Evolutionary conservation across 2,113 vertebrate genomes (phyloP).

Genomic region (Nematolebias whitei): DNA sequence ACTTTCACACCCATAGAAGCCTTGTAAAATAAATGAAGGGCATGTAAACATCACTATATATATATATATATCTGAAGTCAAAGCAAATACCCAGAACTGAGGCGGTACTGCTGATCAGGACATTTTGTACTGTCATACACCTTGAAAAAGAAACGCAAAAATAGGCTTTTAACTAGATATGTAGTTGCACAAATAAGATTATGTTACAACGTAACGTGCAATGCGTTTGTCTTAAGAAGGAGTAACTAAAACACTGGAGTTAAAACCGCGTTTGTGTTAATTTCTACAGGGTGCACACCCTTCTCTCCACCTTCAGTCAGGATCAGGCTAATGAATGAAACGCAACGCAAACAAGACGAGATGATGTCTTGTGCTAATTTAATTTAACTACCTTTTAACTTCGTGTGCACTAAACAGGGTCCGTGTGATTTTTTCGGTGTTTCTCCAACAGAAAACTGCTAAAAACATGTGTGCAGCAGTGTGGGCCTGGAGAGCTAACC

Average conservation of each 20-base stretch:
- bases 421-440: background rate
- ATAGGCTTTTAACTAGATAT: background rate
- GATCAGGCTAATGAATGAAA: conserved; percentile 37
- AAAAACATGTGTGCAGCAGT: conserved; percentile 21
- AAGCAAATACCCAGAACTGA: background rate
- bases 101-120: background rate
- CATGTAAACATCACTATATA: conserved; percentile 36
- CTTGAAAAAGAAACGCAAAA: background rate
- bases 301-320: background rate
- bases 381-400: too few relatives aligned
- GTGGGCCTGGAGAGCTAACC: conserved; percentile 43
- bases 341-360: conserved; percentile 8
- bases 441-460: background rate
- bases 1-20: conserved; percentile 4
- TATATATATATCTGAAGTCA: conserved; percentile 34
- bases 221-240: background rate
- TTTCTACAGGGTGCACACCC: background rate
- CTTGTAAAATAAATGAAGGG: conserved; percentile 48
- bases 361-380: background rate
- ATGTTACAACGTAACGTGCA: background rate
- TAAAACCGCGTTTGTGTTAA: too few relatives aligned
- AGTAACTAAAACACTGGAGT: background rate
- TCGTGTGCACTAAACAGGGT: background rate
- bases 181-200: background rate
- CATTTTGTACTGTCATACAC: background rate